A percentile compares a stretch with the other conserved stretches of the same genome.
These are phyloP conservation scores for Acleris literana DNA, from an alignment of 2,888 invertebrate species.

Conservation along the genomic window DNA sequence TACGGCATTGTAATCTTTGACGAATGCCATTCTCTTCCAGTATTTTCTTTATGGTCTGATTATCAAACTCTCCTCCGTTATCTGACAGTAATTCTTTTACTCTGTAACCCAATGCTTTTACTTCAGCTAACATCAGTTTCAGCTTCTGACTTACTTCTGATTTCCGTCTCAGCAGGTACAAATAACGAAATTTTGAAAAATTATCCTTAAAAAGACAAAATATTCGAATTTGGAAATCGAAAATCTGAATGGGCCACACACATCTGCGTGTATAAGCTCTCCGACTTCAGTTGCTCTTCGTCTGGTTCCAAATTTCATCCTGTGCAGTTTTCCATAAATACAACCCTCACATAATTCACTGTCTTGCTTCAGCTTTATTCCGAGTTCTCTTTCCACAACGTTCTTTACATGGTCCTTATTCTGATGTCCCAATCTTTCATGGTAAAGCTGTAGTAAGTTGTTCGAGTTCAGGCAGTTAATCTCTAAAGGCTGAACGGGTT, in stretches of 20 bases:
- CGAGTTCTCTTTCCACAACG: slow-evolving; percentile 31
- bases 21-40: too few species aligned
- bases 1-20: not conserved
- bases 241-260: slow-evolving; percentile 32
- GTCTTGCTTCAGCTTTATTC: slow-evolving; percentile 14
- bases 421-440: slow-evolving; percentile 35
- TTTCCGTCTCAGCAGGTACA: slow-evolving; percentile 5
- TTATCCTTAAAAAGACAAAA: slow-evolving; percentile 22
- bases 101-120: not conserved
- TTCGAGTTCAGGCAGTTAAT: not conserved
- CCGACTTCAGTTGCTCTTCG: slow-evolving; percentile 33
- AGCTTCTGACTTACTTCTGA: not conserved
- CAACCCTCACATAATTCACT: slow-evolving; percentile 33
- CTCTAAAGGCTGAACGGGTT: not conserved
- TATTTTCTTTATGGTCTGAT: too few species aligned
- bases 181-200: not conserved
- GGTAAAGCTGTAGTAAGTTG: slow-evolving; percentile 25
- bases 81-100: not conserved
- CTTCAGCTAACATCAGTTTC: slow-evolving; percentile 5
- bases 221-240: slow-evolving; percentile 17
- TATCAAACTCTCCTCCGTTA: not conserved
- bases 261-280: slow-evolving; percentile 24
- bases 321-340: slow-evolving; percentile 35
- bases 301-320: slow-evolving; percentile 32
- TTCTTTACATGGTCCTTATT: slow-evolving; percentile 35